phyloP scores from a whole-genome alignment of 1,140 invertebrate species.

The Thaumatotibia leucotreta region DNA sequence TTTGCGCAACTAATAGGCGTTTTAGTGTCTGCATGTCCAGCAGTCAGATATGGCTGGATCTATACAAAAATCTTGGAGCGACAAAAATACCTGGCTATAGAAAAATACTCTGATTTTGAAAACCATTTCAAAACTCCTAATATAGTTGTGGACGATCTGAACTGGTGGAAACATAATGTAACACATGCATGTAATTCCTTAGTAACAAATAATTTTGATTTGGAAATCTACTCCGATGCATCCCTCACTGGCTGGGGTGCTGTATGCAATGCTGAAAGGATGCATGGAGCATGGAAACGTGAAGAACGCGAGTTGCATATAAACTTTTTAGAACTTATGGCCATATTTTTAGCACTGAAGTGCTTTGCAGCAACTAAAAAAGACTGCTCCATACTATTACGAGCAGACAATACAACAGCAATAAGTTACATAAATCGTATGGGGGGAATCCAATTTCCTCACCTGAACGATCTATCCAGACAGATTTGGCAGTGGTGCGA shows the following conservation, averaged over 20 bases:
- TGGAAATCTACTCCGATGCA: slow-evolving; percentile 55
- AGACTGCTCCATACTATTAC: slow-evolving; percentile 39
- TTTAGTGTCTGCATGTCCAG: slow-evolving; percentile 17
- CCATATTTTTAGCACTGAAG: slow-evolving; percentile 44
- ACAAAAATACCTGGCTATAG: slow-evolving; percentile 16
- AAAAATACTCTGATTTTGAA: slow-evolving; percentile 22
- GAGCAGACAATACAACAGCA: too few relatives aligned
- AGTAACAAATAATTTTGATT: slow-evolving; percentile 18
- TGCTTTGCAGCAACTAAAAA: slow-evolving; percentile 35
- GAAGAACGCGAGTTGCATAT: slow-evolving; percentile 33
- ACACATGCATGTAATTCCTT: slow-evolving; percentile 12
- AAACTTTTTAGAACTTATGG: too few relatives aligned
- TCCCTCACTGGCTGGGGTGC: slow-evolving; percentile 48
- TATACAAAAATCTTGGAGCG: too few relatives aligned
- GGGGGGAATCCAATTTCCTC: too few relatives aligned
- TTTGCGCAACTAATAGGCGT: slow-evolving; percentile 20
- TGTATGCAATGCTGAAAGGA: slow-evolving; percentile 25
- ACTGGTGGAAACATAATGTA: slow-evolving; percentile 44
- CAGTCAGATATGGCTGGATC: too few relatives aligned
- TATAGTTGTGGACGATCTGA: slow-evolving; percentile 24
- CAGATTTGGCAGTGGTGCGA: too few relatives aligned
- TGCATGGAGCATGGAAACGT: slow-evolving; percentile 35
- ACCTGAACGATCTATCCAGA: too few relatives aligned
- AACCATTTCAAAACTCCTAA: slow-evolving; percentile 14
- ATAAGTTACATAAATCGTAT: too few relatives aligned